These are phyloP conservation scores for Dendropsophus ebraccatus DNA, from an alignment of 2,113 vertebrate genomes.

Conservation along the genomic window DNA sequence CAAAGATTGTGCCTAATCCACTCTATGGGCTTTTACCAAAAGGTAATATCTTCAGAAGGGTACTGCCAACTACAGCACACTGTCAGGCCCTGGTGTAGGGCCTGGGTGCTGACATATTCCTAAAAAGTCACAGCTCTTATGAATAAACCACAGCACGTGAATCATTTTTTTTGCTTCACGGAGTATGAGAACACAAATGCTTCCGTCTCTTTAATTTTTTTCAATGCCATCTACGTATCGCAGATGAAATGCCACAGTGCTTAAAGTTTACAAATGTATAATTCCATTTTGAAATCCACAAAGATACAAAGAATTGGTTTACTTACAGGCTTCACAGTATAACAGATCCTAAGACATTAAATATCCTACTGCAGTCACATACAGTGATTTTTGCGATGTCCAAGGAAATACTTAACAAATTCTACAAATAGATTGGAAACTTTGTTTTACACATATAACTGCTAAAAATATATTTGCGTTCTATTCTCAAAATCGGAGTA, in stretches of 20 bases:
- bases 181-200: slow-evolving; percentile 24
- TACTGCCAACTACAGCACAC: too few species aligned
- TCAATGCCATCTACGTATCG: slow-evolving; percentile 55
- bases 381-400: slow-evolving; percentile 43
- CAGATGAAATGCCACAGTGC: slow-evolving; percentile 59
- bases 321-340: slow-evolving; percentile 51
- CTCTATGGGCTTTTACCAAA: too few species aligned
- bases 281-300: slow-evolving; percentile 49
- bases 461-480: slow-evolving; percentile 41
- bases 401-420: slow-evolving; percentile 41
- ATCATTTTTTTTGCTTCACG: not conserved
- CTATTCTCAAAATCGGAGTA: slow-evolving; percentile 16
- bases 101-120: too few species aligned
- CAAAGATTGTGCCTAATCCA: too few species aligned
- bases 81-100: too few species aligned
- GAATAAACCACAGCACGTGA: not conserved
- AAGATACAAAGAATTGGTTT: slow-evolving; percentile 52
- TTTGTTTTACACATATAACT: slow-evolving; percentile 55
- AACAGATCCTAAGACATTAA: slow-evolving; percentile 35
- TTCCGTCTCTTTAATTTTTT: slow-evolving; percentile 35
- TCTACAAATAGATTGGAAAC: slow-evolving; percentile 52
- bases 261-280: slow-evolving; percentile 47
- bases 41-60: too few species aligned
- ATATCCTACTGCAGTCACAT: slow-evolving; percentile 3
- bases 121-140: not conserved